A percentile compares a stretch with the other conserved stretches of the same genome.
Conservation (phyloP, 2,797 vertebrate genomes). For the Chiroxiphia lanceolata region DNA sequence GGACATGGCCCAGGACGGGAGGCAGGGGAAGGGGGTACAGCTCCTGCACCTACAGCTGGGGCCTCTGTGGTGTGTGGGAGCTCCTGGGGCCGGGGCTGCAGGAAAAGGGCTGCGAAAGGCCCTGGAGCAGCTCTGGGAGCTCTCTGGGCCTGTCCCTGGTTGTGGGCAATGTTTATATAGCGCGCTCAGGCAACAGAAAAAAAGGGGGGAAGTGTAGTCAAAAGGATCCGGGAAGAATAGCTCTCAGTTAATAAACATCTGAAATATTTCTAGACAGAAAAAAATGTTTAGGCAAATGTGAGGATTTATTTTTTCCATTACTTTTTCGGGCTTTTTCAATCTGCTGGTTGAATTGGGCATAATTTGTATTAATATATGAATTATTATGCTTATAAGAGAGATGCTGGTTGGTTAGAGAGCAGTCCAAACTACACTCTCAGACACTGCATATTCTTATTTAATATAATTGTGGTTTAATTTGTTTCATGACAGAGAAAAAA, state of each 20-base stretch:
- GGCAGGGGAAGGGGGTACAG: neutral
- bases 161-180: neutral
- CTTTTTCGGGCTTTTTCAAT: neutral
- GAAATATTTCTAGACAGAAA: neutral
- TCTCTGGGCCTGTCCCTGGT: neutral
- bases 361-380: neutral
- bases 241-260: neutral
- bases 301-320: neutral
- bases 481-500: neutral
- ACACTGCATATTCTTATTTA: neutral
- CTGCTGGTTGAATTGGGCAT: neutral
- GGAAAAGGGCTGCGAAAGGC: neutral
- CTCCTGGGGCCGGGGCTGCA: neutral
- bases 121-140: neutral
- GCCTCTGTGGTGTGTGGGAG: fast-evolving
- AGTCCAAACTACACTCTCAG: neutral
- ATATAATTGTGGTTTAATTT: neutral
- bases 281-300: neutral
- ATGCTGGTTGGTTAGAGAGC: neutral
- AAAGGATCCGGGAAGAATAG: neutral
- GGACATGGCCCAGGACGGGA: neutral
- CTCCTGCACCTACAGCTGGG: neutral
- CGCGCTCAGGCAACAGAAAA: fast-evolving
- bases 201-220: neutral
- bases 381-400: neutral